Base-by-base conservation (phyloP, 2,113 vertebrate genomes). In the Podocnemis expansa region DNA sequence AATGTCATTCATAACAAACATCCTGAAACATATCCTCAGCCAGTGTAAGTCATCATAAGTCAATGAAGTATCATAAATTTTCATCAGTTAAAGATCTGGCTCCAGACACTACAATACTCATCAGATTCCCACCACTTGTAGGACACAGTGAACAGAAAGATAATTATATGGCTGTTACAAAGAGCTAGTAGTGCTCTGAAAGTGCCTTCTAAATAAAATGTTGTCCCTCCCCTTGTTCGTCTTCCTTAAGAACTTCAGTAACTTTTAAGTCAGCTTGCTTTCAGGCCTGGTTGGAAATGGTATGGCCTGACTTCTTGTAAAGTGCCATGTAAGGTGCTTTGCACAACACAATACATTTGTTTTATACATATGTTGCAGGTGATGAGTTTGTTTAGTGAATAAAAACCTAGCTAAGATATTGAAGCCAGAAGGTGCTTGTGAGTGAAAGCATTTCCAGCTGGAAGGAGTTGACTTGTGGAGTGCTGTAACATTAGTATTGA, bases 401-500 rank as follows among this genome's bases (percentile, higher is more conserved):
- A 92, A 96, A 93, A 93, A 97, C 94, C 80, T 51, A 85, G 80
- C 5, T 0, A 85, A n/a, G 79, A 56, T 11, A 85, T 1, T 6
- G 84, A 67, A 95, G 55, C 58, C 91, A 94, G 79, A 78, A 89
- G 55, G 49, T 87, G 41, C 38, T 92, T 91, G 73, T 1, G 75
- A 91, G 41, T 41, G 19, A 47, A 58, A 90, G 91, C 82, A 67
- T 56, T 47, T 85, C 92, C 84, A 82, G 89, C 60, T 2, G 5
- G 87, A 95, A 81, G 89, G 82, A 94, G 90, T 87, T 84, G 92
- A 92, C 92, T 90, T 88, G 87, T 85, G 88, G 85, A 89, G 31
- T 73, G 52, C 88, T 9, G 0, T 56, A 92, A 89, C 41, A 34
- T 91, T 78, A 80, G 93, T 96, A 97, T 96, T 96, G 97, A 98